Evolutionary conservation across 2,888 invertebrate genomes (phyloP).

Genomic region (Arge pagana): DNA sequence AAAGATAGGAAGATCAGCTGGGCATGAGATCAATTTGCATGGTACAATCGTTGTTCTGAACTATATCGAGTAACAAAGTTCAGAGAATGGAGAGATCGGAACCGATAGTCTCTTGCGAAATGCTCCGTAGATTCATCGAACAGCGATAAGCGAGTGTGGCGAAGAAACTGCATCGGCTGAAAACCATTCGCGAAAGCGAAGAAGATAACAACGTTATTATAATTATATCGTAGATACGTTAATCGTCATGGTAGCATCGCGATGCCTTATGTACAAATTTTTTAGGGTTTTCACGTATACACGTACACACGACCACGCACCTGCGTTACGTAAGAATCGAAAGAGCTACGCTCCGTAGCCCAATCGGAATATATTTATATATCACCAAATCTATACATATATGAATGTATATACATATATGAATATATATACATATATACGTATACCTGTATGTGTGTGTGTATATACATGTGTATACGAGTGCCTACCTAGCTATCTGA

Average conservation of each 20-base stretch:
- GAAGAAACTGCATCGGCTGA: too few species aligned
- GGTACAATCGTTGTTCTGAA: too few species aligned
- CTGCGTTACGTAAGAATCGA: not conserved
- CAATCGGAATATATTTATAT: too few species aligned
- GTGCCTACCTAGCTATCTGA: too few species aligned
- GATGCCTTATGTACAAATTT: constrained; percentile 42
- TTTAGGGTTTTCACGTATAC: not conserved
- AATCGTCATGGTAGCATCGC: too few species aligned
- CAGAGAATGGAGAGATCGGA: too few species aligned
- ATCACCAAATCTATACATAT: too few species aligned
- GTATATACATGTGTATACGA: not conserved
- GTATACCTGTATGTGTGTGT: not conserved
- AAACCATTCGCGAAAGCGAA: constrained; percentile 6
- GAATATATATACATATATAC: not conserved
- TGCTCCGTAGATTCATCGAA: constrained; percentile 32
- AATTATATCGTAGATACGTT: not conserved
- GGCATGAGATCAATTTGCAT: too few species aligned
- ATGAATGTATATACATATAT: not conserved
- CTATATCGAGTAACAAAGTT: too few species aligned
- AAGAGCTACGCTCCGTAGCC: not conserved
- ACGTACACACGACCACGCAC: not conserved
- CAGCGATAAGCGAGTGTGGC: not conserved
- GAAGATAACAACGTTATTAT: not conserved
- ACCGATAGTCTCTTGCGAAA: too few species aligned
- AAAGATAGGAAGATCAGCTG: too few species aligned